These are phyloP conservation scores for Archivesica marissinica DNA, from an alignment of 1,140 invertebrate genomes.

Conservation along the genomic window DNA sequence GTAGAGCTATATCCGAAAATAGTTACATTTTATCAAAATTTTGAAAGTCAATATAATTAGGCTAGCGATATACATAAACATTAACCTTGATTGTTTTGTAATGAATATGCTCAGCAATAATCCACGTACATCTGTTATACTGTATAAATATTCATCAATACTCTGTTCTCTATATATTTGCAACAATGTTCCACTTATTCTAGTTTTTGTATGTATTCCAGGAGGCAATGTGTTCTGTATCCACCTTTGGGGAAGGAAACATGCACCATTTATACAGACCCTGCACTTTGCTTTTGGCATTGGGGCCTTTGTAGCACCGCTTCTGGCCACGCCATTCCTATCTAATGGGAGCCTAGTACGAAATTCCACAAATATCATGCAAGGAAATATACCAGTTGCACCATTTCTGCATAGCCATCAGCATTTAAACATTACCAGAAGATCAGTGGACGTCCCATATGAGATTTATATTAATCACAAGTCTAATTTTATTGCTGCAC, in stretches of 20 bases:
- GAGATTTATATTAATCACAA: no score
- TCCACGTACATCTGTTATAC: no score
- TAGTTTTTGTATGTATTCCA: conserved; percentile 71
- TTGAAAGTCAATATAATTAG: no score
- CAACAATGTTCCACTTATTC: no score
- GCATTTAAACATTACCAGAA: conserved; percentile 21
- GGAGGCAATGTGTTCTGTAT: conserved; percentile 86
- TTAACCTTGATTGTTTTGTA: no score
- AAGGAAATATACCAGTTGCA: conserved; percentile 59
- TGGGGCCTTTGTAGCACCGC: conserved; percentile 85
- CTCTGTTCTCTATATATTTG: no score
- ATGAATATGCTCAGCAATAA: no score
- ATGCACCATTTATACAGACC: conserved; percentile 85
- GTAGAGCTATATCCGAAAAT: no score
- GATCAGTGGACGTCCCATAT: conserved; percentile 4
- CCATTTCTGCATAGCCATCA: conserved; percentile 16
- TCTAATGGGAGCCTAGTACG: conserved; percentile 14
- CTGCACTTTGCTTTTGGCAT: conserved; percentile 86
- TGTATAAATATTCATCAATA: no score
- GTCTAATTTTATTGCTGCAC: no score
- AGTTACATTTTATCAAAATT: no score
- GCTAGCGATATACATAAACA: no score
- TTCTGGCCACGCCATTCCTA: conserved; percentile 84
- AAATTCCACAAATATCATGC: conserved; percentile 33
- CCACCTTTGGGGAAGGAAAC: conserved; percentile 85